A percentile compares a stretch with the other conserved stretches of the same genome.
Evolutionary conservation across 1,140 invertebrate species (phyloP).

Genomic region (Drosophila guanche): DNA sequence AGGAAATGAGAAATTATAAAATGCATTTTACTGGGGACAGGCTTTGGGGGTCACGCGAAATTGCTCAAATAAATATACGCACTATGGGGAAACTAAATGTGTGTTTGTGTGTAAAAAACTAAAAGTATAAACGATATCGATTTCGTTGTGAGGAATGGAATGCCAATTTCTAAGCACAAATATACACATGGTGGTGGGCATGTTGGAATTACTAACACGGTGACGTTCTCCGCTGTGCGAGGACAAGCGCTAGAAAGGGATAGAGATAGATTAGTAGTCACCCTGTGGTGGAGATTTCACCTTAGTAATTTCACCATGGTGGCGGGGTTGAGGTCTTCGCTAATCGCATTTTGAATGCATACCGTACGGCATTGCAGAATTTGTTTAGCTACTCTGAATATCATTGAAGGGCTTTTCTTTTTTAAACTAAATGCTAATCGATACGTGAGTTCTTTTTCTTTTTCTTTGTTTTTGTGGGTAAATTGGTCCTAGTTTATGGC

Average conservation of each 20-base stretch:
- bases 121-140: slow-evolving; percentile 38
- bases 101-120: slow-evolving; percentile 38
- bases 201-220: no score
- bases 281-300: no score
- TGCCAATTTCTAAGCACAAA: slow-evolving; percentile 50
- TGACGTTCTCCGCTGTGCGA: no score
- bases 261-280: no score
- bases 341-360: slow-evolving; percentile 11
- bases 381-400: slow-evolving; percentile 32
- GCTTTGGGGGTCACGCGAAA: slow-evolving; percentile 16
- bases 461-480: neutral
- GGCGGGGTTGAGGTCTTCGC: neutral
- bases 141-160: slow-evolving; percentile 58
- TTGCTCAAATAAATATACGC: slow-evolving; percentile 61
- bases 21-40: slow-evolving; percentile 10
- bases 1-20: slow-evolving; percentile 5
- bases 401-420: slow-evolving; percentile 31
- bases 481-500: slow-evolving; percentile 45
- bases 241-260: no score
- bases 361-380: slow-evolving; percentile 1
- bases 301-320: no score
- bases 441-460: no score
- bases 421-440: slow-evolving; percentile 47
- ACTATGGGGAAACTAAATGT: slow-evolving; percentile 26
- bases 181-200: slow-evolving; percentile 41